Evolutionary conservation across 2,113 vertebrate species (phyloP).

Genomic region (Calyptomena viridis): DNA sequence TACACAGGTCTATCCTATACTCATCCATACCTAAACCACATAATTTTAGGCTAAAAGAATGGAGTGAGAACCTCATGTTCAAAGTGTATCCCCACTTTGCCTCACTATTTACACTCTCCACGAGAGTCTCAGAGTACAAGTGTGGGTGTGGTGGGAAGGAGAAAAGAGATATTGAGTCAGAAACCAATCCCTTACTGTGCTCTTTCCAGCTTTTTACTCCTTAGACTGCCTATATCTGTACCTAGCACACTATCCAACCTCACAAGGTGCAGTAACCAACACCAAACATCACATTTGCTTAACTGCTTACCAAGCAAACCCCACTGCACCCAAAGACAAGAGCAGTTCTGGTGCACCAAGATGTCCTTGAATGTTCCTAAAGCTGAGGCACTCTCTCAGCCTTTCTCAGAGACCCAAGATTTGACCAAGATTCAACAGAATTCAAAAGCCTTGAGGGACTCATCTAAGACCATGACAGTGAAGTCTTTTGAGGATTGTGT

Average conservation of each 20-base stretch:
- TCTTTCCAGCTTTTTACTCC: neutral
- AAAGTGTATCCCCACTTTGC: neutral
- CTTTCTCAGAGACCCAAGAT: neutral
- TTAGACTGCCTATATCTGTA: neutral
- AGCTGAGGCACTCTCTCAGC: neutral
- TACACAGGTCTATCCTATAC: rapidly evolving
- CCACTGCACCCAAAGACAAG: neutral
- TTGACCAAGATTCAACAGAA: neutral
- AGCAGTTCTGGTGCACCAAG: neutral
- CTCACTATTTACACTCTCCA: neutral
- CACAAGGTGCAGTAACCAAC: neutral
- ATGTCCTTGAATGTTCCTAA: neutral
- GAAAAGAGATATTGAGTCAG: neutral
- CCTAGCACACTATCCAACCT: neutral
- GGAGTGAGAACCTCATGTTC: neutral
- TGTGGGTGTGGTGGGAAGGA: neutral
- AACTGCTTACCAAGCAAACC: neutral
- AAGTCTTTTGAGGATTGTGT: neutral
- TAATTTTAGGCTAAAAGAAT: neutral
- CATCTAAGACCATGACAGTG: no score
- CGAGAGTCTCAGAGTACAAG: neutral
- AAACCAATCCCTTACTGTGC: neutral
- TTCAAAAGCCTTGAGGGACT: neutral
- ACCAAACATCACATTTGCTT: neutral
- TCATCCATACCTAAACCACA: neutral